phyloP scores from a whole-genome alignment of 2,888 invertebrate genomes.

The Ditula angustiorana region DNA sequence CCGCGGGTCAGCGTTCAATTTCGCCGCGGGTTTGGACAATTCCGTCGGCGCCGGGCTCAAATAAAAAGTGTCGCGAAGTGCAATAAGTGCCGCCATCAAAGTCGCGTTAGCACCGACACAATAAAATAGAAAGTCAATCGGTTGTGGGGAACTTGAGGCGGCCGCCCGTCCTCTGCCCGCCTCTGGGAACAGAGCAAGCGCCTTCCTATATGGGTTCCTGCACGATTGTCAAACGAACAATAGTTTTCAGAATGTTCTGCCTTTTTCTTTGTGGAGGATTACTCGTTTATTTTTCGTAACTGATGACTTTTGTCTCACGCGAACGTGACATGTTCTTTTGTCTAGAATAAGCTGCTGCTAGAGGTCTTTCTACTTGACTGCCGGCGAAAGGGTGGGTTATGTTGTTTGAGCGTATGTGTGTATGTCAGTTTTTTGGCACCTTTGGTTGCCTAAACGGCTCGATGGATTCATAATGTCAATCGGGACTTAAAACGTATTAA shows the following conservation, averaged over 20 bases:
- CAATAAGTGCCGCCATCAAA: conserved; percentile 82
- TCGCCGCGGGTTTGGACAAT: conserved; percentile 62
- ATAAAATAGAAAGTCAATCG: conserved; percentile 81
- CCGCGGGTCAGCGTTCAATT: conserved; percentile 61
- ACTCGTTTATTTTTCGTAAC: conserved; percentile 44
- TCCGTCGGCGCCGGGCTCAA: conserved; percentile 56
- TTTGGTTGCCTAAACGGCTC: too few species aligned
- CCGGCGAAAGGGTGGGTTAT: too few species aligned
- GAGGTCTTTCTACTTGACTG: background rate
- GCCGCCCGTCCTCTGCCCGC: conserved; percentile 30
- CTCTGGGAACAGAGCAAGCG: conserved; percentile 36
- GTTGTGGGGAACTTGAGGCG: conserved; percentile 52
- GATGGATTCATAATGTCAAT: too few species aligned
- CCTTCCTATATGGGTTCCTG: conserved; percentile 40
- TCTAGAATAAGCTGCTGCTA: background rate
- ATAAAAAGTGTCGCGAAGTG: conserved; percentile 72
- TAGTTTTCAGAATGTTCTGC: conserved; percentile 52
- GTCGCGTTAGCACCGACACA: conserved; percentile 80
- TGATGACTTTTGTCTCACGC: conserved; percentile 31
- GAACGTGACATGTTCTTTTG: conserved; percentile 9
- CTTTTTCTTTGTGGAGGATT: conserved; percentile 48
- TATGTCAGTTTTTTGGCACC: too few species aligned
- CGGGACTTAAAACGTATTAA: too few species aligned
- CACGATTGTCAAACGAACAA: conserved; percentile 52
- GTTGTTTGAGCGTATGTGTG: too few species aligned